Base-by-base conservation (phyloP, 2,113 vertebrate genomes). In the Rhynchopsitta pachyrhyncha region DNA sequence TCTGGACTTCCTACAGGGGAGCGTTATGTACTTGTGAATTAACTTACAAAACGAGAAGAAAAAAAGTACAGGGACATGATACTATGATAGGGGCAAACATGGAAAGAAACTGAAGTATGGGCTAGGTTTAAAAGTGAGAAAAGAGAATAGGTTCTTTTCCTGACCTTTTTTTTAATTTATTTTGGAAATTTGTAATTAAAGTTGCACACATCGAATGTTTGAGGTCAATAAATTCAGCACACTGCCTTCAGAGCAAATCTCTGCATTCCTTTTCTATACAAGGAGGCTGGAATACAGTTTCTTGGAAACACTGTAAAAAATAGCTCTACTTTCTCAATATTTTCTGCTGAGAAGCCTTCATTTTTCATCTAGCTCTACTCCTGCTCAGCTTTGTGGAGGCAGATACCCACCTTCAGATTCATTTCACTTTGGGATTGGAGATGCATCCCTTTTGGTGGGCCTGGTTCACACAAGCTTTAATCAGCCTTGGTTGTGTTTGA, bases 231-330 rank as follows among this genome's bases (percentile, higher is more conserved):
- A 93, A 97, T 96, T 95, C 82, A 90, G 35, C 44, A 50, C 17
- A 68, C 55, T 95, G 90, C 93, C 81, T 96, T 95, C 60, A 69
- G 44, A 82, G 86, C 28, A 96, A 96, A 96, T 97, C 91, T 97
- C 92, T 97, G 85, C 91, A 94, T 90, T 91, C 77, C 53, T 88
- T 29, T 79, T 75, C 86, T 88, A 57, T 70, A 22, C 69, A 59
- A 47, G 25, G 80, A 95, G 41, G 60, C 24, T 25, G 1, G 46
- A 95, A 93, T 86, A 74, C 37, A 87, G 10, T 64, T 85, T 95
- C 67, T 80, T 88, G 79, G 83, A 95, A 95, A 63, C 39, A 37
- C 39, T 93, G 93, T 57, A n/a, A 83, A 88, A 93, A 90, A 49
- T 41, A 46, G 3, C 25, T 75, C 24, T 41, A 27, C 84, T 96